Evolutionary conservation across 2,888 invertebrate genomes (phyloP).

Genomic region (Cosmia trapezina): DNA sequence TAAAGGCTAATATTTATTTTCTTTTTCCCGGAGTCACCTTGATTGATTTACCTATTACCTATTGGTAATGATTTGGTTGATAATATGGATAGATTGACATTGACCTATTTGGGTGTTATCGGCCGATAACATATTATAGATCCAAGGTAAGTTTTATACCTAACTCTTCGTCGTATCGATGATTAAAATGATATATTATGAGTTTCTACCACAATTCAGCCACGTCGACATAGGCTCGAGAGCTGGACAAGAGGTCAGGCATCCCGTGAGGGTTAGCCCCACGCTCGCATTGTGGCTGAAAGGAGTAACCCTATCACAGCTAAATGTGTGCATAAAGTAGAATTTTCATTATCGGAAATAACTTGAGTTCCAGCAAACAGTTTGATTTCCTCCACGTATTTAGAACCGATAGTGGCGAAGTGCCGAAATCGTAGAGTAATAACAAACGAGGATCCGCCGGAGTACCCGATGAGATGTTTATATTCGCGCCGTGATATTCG

Average conservation of each 20-base stretch:
- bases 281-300: not conserved
- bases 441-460: slow-evolving; percentile 52
- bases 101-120: slow-evolving; percentile 5
- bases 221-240: too few species aligned
- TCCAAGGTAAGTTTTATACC: slow-evolving; percentile 1
- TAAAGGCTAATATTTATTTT: slow-evolving; percentile 4
- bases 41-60: slow-evolving; percentile 24
- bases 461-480: slow-evolving; percentile 76
- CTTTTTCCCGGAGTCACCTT: slow-evolving; percentile 13
- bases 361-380: slow-evolving; percentile 17
- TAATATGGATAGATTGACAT: not conserved
- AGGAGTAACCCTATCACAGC: not conserved
- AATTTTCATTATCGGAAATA: slow-evolving; percentile 4
- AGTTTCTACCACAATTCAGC: not conserved
- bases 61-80: slow-evolving; percentile 20
- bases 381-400: slow-evolving; percentile 25
- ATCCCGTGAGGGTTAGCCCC: not conserved
- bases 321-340: not conserved
- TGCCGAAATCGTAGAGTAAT: slow-evolving; percentile 50
- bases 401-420: slow-evolving; percentile 47
- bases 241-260: not conserved
- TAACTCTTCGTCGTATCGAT: not conserved
- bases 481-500: slow-evolving; percentile 64
- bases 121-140: slow-evolving; percentile 7
- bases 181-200: not conserved